These are phyloP conservation scores for Aporrectodea caliginosa DNA, from an alignment of 1,140 invertebrate species.

Conservation along the genomic window DNA sequence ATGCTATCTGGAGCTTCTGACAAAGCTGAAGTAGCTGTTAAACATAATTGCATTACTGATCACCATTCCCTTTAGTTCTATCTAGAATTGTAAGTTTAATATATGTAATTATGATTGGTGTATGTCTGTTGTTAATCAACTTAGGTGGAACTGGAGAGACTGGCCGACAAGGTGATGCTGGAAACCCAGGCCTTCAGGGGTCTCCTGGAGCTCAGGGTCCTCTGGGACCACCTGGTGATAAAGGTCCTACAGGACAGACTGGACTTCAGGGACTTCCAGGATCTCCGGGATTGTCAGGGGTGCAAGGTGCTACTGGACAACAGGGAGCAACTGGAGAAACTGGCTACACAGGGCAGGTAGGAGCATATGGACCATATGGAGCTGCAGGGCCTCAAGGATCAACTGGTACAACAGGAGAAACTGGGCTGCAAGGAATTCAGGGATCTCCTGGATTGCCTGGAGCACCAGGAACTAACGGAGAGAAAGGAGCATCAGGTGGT, in stretches of 20 bases:
- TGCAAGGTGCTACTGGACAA: neutral
- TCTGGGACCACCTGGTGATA: conserved; percentile 1
- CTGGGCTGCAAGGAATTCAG: neutral
- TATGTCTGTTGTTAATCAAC: too few relatives aligned
- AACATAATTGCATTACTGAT: too few relatives aligned
- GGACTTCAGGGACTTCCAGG: neutral
- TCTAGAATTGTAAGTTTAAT: neutral
- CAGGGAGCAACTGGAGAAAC: neutral
- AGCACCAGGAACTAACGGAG: neutral
- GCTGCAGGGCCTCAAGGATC: neutral
- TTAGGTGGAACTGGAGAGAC: neutral
- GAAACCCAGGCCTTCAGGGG: conserved; percentile 23
- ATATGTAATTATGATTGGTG: neutral
- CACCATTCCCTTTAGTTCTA: too few relatives aligned
- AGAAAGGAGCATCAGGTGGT: neutral
- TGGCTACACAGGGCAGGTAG: neutral
- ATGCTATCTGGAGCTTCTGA: too few relatives aligned
- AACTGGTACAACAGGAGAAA: neutral
- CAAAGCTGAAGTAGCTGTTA: too few relatives aligned
- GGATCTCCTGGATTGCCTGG: neutral
- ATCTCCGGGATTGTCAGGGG: neutral
- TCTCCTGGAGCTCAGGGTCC: neutral
- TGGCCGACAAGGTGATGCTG: conserved; percentile 32
- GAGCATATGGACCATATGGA: neutral
- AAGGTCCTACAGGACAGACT: neutral